Conservation (phyloP, 92 coral and sea anemone species). For the Scolanthus callimorphus region DNA sequence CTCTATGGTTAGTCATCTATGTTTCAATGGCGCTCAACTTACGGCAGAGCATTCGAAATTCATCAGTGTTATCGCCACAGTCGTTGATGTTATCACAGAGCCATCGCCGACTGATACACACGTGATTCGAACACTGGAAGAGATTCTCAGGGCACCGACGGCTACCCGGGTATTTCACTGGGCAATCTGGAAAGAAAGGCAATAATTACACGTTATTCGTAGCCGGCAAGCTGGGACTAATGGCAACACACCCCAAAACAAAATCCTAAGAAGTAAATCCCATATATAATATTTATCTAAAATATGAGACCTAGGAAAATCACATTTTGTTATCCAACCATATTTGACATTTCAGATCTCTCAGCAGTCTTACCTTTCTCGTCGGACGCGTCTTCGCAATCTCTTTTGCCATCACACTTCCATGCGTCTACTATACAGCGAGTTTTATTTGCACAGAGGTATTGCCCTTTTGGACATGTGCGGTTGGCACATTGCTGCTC, state of each 20-base stretch:
- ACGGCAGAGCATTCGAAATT: conserved; percentile 58
- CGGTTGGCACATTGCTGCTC: conserved; percentile 29
- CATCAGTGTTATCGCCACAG: conserved; percentile 89
- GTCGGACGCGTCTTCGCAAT: conserved; percentile 86
- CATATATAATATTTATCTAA: too few relatives aligned
- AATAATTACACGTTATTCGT: background rate
- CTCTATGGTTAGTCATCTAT: too few relatives aligned
- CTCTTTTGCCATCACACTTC: conserved; percentile 83
- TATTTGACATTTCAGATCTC: too few relatives aligned
- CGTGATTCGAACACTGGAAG: conserved; percentile 60
- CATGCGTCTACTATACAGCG: conserved; percentile 68
- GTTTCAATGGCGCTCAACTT: too few relatives aligned
- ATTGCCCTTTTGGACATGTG: conserved; percentile 37
- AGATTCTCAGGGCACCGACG: conserved; percentile 46
- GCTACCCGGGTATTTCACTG: conserved; percentile 30
- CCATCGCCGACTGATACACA: conserved; percentile 66
- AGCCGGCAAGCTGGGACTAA: background rate
- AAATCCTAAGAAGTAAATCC: too few relatives aligned
- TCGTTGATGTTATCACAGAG: conserved; percentile 86
- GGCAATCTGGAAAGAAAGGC: conserved; percentile 44
- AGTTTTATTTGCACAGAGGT: conserved; percentile 45
- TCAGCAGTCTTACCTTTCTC: conserved; percentile 89
- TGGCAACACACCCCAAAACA: too few relatives aligned
- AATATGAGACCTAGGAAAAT: too few relatives aligned
- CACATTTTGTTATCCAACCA: too few relatives aligned